Evolutionary conservation across 2,888 invertebrate genomes (phyloP), one percentile per base, ranked within the genome.

Genomic region (Hoplodrina ambigua): DNA sequence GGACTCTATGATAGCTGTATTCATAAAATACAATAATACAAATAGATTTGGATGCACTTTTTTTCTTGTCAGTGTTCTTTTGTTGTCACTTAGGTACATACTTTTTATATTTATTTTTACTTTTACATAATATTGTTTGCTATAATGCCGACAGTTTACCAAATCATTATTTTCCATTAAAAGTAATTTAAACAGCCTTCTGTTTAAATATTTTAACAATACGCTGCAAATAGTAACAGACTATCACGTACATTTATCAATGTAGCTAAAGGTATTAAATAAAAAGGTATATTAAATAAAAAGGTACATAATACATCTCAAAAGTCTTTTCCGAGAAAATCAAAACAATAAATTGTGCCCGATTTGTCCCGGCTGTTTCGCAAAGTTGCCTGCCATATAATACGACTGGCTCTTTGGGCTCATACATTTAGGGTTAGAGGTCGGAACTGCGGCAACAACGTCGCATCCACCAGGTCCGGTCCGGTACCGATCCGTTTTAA

Each of bases 301-400:
- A 67, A 68, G 49, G 49, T 67, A 73, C 58, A 59, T 71, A 74
- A 77, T 77, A 77, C 62, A 78, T 80, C 70, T 73, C 74, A 83
- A 85, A 83, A 82, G 81, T 83, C 81, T 85, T 84, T 84, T 85
- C 72, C 57, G 63, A 69, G 81, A 80, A 87, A 87, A 89, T 82
- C 86, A 86, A 86, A 86, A 86, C 86, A 87, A 89, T 92, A 90
- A 90, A 91, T 89, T 83, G 84, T 81, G 73, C 83, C 82, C 69
- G 86, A 87, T 88, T 83, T 86, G 88, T 85, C 83, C 85, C 85
- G 81, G 82, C 86, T 86, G 89, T 88, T 88, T 85, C 79, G 78
- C 77, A 84, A 87, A 87, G 88, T 88, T 88, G 84, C 86, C 81
- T 81, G 84, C 82, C 86, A 84, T 89, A 88, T 89, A 90, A 76